Percentiles rank a stretch among this genome's conserved stretches.
phyloP scores from a whole-genome alignment of 2,888 invertebrate species.

The Zygaena filipendulae region DNA sequence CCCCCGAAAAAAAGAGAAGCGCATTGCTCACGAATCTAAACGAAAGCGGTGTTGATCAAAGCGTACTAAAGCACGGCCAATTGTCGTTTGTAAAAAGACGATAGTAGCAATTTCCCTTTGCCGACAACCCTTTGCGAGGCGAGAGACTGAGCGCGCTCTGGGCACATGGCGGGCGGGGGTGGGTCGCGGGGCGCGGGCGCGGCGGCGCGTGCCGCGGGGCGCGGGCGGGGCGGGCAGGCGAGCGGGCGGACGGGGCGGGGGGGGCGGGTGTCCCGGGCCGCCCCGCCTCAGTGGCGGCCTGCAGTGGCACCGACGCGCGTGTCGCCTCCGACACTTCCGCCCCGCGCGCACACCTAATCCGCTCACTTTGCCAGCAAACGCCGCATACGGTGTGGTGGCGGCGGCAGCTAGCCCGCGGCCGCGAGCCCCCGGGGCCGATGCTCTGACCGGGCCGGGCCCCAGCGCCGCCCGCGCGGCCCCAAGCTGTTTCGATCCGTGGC shows the following conservation, averaged over 20 bases:
- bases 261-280: conserved; percentile 54
- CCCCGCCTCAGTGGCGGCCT: conserved; percentile 67
- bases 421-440: conserved; percentile 52
- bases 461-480: conserved; percentile 39
- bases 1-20: no score
- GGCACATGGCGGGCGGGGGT: conserved; percentile 48
- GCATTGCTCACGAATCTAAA: no score
- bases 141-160: conserved; percentile 31
- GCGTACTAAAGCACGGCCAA: conserved; percentile 38
- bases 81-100: conserved; percentile 45
- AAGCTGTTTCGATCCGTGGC: conserved; percentile 40
- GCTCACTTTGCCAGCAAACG: conserved; percentile 59
- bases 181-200: conserved; percentile 23
- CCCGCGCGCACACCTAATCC: conserved; percentile 53
- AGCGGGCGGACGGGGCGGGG: conserved; percentile 25
- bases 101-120: conserved; percentile 50
- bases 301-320: conserved; percentile 66
- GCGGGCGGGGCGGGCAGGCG: conserved; percentile 9
- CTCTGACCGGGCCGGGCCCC: conserved; percentile 38
- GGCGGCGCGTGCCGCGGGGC: conserved; percentile 22
- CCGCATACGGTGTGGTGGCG: conserved; percentile 57
- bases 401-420: conserved; percentile 35
- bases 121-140: conserved; percentile 54
- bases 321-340: conserved; percentile 63
- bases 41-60: no score